Evolutionary conservation across 2,888 invertebrate genomes (phyloP).

Genomic region (Meloe dianella): DNA sequence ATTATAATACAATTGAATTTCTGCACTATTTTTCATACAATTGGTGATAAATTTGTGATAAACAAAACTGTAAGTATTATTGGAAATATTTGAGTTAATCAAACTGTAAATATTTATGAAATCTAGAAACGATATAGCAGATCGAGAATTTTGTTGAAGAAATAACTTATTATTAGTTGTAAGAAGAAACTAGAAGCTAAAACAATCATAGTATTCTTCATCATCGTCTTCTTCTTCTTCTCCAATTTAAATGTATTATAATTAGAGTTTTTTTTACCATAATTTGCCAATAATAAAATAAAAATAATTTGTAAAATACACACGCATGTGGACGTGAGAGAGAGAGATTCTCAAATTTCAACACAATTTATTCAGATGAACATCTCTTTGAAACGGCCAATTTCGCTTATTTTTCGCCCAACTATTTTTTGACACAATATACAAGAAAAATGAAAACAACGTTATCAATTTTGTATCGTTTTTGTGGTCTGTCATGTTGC

Average conservation of each 20-base stretch:
- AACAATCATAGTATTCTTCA: not conserved
- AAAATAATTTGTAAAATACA: not conserved
- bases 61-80: not conserved
- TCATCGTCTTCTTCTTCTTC: too few species aligned
- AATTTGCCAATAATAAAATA: too few species aligned
- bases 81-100: too few species aligned
- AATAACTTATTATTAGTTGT: not conserved
- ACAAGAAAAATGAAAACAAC: not conserved
- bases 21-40: conserved; percentile 7
- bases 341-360: not conserved
- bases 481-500: conserved; percentile 71
- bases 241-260: not conserved
- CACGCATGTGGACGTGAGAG: not conserved
- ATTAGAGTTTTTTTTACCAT: too few species aligned
- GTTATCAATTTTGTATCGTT: not conserved
- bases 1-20: not conserved
- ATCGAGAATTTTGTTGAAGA: too few species aligned
- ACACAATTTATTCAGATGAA: not conserved
- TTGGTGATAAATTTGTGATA: not conserved
- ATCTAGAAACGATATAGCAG: too few species aligned
- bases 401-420: not conserved
- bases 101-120: too few species aligned
- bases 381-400: not conserved
- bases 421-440: not conserved
- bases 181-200: conserved; percentile 43